Base-by-base conservation (phyloP, 2,113 vertebrate genomes). In the Entosphenus tridentatus region DNA sequence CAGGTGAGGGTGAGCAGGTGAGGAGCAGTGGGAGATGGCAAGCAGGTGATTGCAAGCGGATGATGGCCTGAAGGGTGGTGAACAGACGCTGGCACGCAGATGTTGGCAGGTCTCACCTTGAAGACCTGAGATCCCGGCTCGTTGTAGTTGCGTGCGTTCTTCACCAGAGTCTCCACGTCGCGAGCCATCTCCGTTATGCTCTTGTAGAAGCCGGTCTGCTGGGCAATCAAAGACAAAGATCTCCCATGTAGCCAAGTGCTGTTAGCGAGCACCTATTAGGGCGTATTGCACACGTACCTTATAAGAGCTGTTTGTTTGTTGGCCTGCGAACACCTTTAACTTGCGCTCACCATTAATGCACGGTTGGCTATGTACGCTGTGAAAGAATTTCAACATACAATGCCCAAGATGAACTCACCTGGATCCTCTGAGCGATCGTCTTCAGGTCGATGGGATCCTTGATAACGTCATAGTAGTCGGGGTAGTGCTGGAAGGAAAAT, bases 401-500 rank as follows among this genome's bases (percentile, higher is more conserved):
- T 39, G 54, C n/a, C 55, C n/a, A 71, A 75, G 72, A 57, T 3
- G 62, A 9, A 70, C 72, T 67, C 77, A 91, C 93, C 87, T 96
- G 92, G 81, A 96, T 97, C 78, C 88, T 87, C 73, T 96, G 93
- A 69, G 92, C 84, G 72, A 98, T 83, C 69, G 84, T 85, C 82
- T 95, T 98, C 74, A 98, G 83, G 82, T 98, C 93, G 70, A 98
- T 89, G 55, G 93, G 93, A 69, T 98, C 92, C 78, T 98, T 98
- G 77, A 97, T 98, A 81, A 98, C 86, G 77, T 89, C 88, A 78
- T 90, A 98, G 83, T 98, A 98, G 81, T 98, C 92, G 75, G 93
- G 93, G 79, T 98, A 98, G 87, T 98, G 93, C 93, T 98, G 76
- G 70, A 82, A 77, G 74, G 21, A 65, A 65, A 65, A 9, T 9